Percentiles rank a stretch among this genome's conserved stretches.
phyloP scores from a whole-genome alignment of 2,113 vertebrate species.

The Protomyctophum bolini region DNA sequence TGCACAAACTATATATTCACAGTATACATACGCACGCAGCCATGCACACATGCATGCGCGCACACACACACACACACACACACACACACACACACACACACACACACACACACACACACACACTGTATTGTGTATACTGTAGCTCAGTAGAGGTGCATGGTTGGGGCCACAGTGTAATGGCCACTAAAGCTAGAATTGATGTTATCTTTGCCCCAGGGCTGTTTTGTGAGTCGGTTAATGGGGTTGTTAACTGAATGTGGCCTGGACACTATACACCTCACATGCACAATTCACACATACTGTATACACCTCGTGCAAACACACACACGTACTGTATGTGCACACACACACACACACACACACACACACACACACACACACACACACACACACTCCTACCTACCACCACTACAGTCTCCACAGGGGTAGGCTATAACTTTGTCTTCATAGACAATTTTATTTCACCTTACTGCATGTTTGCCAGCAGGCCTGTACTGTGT shows the following conservation, averaged over 20 bases:
- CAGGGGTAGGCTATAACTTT: background rate
- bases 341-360: background rate
- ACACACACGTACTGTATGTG: background rate
- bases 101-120: no score
- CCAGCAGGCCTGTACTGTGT: no score
- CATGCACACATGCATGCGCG: no score
- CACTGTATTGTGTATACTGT: slow-evolving; percentile 14
- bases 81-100: no score
- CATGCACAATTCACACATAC: background rate
- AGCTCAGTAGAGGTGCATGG: slow-evolving; percentile 16
- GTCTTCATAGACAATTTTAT: no score
- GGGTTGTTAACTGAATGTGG: slow-evolving; percentile 70
- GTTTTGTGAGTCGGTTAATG: slow-evolving; percentile 72
- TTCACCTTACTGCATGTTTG: no score
- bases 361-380: slow-evolving; percentile 3
- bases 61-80: slow-evolving; percentile 23
- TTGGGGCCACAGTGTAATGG: slow-evolving; percentile 54
- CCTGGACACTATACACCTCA: slow-evolving; percentile 57
- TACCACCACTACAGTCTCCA: background rate
- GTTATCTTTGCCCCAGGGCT: slow-evolving; percentile 67
- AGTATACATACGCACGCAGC: no score
- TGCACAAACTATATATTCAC: background rate
- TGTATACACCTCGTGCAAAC: background rate
- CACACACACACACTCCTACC: background rate
- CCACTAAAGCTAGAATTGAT: slow-evolving; percentile 68